Base-by-base conservation (phyloP, 2,113 vertebrate species). In the Austrofundulus limnaeus region DNA sequence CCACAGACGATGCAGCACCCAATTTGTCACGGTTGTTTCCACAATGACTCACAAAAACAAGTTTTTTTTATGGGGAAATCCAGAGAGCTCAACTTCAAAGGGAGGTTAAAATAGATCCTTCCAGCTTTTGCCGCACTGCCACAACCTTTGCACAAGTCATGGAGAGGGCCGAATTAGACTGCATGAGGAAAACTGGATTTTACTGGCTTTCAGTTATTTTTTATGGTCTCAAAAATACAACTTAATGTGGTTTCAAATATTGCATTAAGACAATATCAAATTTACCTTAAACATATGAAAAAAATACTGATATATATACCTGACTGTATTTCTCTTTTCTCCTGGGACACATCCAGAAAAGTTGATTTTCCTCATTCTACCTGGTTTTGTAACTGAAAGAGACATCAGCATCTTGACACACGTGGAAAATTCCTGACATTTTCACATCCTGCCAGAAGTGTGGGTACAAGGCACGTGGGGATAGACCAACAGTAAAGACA, bases 401-500 rank as follows among this genome's bases (percentile, higher is more conserved):
- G 74, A 70, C 61, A 70, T 81, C 77, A 73, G 48, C 78, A 59
- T 60, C 58, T 58, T 75, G 63, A 75, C 66, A 80, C 51, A 72
- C 70, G 69, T 63, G 65, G 57, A 69, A 79, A 77, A 88, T 83
- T 81, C 76, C 80, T 85, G 82, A 83, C 76, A 67, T 77, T 52
- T 71, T 52, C 85, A 73, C 68, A 67, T 31, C 66, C 62, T 71
- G 73, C 66, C 51, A 64, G 9, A 66, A 77, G 72, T 78, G 56
- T 52, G 73, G 31, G 69, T 77, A 81, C 69, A 73, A 64, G 74
- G 52, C 82, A 75, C 45, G 25, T 15, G 74, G 72, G 77, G 81
- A 83, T 65, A 77, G 70, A 78, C 72, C 80, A 80, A 83, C 81
- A 76, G 75, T 82, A 88, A 84, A 38, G 62, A 81, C 73, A 81